Evolutionary conservation across 2,888 invertebrate genomes (phyloP).

Genomic region (Cordylochernes scorpioides): DNA sequence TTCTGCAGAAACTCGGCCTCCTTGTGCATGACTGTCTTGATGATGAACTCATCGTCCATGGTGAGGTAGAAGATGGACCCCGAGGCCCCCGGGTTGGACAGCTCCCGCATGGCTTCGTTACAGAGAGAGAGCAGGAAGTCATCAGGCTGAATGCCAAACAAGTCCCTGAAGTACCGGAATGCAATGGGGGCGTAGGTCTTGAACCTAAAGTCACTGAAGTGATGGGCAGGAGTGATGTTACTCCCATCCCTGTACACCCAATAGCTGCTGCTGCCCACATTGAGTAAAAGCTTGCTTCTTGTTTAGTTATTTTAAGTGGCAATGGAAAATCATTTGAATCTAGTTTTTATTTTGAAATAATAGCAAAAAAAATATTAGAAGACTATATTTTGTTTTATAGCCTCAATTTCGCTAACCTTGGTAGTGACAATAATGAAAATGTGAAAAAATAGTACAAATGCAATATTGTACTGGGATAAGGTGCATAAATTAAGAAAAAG

Average conservation of each 20-base stretch:
- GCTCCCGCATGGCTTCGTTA: constrained; percentile 67
- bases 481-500: too few species aligned
- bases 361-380: too few species aligned
- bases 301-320: too few species aligned
- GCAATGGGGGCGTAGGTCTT: constrained; percentile 98
- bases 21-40: constrained; percentile 97
- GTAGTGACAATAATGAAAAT: too few species aligned
- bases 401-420: too few species aligned
- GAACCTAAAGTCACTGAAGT: constrained; percentile 82
- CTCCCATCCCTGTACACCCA: constrained; percentile 54
- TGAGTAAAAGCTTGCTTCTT: too few species aligned
- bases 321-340: too few species aligned
- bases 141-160: constrained; percentile 95
- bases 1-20: constrained; percentile 98
- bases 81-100: constrained; percentile 95
- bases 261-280: too few species aligned
- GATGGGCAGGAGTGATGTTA: constrained; percentile 90
- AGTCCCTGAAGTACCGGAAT: constrained; percentile 92
- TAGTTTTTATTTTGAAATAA: too few species aligned
- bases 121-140: constrained; percentile 99
- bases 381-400: too few species aligned
- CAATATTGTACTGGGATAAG: too few species aligned
- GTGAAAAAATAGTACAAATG: too few species aligned
- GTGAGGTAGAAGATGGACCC: constrained; percentile 98
- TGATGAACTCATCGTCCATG: constrained; percentile 95